Percentiles rank a stretch among this genome's conserved stretches.
phyloP scores from a whole-genome alignment of 2,113 vertebrate genomes.

The Petrocephalus microphthalmus region DNA sequence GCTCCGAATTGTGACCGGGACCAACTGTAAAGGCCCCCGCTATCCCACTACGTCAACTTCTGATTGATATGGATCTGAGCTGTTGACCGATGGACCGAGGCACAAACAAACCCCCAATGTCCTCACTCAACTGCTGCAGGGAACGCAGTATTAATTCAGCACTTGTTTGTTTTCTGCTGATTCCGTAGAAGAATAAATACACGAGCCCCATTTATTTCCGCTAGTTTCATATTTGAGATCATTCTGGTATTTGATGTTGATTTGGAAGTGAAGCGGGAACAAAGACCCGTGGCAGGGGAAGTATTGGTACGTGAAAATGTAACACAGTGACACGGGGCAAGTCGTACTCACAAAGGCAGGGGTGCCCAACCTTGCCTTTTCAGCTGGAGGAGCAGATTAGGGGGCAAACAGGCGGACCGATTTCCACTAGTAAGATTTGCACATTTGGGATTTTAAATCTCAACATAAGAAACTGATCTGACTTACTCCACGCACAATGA shows the following conservation, averaged over 20 bases:
- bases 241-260: neutral
- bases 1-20: conserved; percentile 56
- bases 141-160: neutral
- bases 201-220: neutral
- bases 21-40: neutral
- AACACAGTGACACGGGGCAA: neutral
- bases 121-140: neutral
- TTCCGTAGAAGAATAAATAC: neutral
- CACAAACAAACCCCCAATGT: neutral
- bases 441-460: neutral
- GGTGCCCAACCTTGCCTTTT: neutral
- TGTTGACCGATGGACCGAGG: neutral
- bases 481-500: neutral
- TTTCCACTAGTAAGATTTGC: neutral
- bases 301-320: too few relatives aligned
- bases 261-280: neutral
- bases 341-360: neutral
- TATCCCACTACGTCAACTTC: neutral
- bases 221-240: neutral
- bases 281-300: neutral
- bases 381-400: neutral
- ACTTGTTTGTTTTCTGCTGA: neutral
- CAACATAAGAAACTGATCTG: neutral
- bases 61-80: neutral
- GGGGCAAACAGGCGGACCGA: neutral